These are phyloP conservation scores for Oscheius myriophilus DNA, from an alignment of 2,888 invertebrate genomes.

Conservation along the genomic window DNA sequence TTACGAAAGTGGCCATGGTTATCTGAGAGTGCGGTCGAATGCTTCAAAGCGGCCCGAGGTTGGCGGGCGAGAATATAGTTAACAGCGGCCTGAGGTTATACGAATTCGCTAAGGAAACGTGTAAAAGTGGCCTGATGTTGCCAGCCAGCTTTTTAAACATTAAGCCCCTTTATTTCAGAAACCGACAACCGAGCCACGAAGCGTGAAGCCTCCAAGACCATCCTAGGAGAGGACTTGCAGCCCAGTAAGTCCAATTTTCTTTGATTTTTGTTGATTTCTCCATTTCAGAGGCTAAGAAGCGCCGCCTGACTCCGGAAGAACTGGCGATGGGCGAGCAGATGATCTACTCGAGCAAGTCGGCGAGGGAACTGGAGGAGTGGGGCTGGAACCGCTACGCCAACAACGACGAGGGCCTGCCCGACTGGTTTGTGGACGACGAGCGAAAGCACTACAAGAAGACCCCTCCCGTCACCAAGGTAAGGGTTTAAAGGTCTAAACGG, in stretches of 20 bases:
- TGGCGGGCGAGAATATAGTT: too few species aligned
- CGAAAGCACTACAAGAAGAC: constrained; percentile 86
- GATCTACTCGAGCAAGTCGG: constrained; percentile 87
- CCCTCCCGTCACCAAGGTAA: constrained; percentile 79
- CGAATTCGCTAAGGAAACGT: not conserved
- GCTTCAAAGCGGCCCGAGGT: too few species aligned
- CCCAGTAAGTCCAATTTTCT: constrained; percentile 18
- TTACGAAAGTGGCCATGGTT: too few species aligned
- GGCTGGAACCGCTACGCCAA: constrained; percentile 79
- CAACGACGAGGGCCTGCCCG: constrained; percentile 89
- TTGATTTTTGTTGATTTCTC: not conserved
- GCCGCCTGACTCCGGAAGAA: constrained; percentile 84
- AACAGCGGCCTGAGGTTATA: too few species aligned
- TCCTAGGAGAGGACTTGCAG: constrained; percentile 46
- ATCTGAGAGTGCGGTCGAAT: too few species aligned
- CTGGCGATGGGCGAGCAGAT: constrained; percentile 91
- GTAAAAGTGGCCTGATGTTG: constrained; percentile 4
- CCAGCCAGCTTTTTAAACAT: too few species aligned
- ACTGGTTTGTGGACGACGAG: constrained; percentile 96
- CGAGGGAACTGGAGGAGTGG: constrained; percentile 78
- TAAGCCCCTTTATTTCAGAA: constrained; percentile 19
- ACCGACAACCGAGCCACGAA: constrained; percentile 46
- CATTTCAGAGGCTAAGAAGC: constrained; percentile 50
- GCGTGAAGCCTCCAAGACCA: constrained; percentile 46
- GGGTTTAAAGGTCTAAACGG: too few species aligned